These are phyloP conservation scores for Pentamera pediparva DNA, from an alignment of 53 echinoderm and acorn worm species.

Conservation along the genomic window DNA sequence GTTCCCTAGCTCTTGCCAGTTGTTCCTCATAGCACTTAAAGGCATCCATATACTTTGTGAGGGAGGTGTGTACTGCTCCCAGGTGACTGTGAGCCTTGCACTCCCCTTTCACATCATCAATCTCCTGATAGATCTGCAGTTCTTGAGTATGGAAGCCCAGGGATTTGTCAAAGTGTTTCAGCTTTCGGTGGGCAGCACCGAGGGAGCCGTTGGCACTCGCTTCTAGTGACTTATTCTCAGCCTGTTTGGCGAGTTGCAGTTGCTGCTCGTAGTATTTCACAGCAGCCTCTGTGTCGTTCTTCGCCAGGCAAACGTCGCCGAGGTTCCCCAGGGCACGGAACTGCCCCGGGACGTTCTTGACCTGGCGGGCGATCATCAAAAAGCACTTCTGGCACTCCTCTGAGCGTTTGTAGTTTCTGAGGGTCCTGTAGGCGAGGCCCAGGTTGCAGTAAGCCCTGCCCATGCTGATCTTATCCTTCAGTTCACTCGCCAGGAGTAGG, in stretches of 20 bases:
- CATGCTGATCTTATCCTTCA: slow-evolving; percentile 90
- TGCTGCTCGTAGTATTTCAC: slow-evolving; percentile 93
- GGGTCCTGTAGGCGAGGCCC: slow-evolving; percentile 86
- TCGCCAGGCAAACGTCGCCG: slow-evolving; percentile 95
- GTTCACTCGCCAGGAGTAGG: slow-evolving; percentile 69
- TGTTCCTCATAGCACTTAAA: slow-evolving; percentile 98
- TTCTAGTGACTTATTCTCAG: slow-evolving; percentile 82
- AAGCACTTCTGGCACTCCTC: slow-evolving; percentile 97
- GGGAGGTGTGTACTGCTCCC: slow-evolving; percentile 86
- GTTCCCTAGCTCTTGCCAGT: slow-evolving; percentile 71
- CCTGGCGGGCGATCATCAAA: slow-evolving; percentile 86
- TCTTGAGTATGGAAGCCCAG: slow-evolving; percentile 94
- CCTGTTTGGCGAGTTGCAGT: slow-evolving; percentile 88
- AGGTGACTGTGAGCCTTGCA: slow-evolving; percentile 95
- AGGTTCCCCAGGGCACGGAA: slow-evolving; percentile 97
- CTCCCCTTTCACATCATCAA: slow-evolving; percentile 87
- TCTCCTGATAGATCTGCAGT: slow-evolving; percentile 83
- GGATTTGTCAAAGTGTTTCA: slow-evolving; percentile 79
- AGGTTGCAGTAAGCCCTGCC: slow-evolving; percentile 98
- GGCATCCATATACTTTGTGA: slow-evolving; percentile 84
- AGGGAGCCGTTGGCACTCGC: slow-evolving; percentile 88
- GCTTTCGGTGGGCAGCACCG: slow-evolving; percentile 81
- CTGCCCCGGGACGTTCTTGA: slow-evolving; percentile 93
- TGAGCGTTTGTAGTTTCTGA: slow-evolving; percentile 81
- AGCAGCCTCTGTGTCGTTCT: slow-evolving; percentile 83